Conservation (phyloP, 2,797 vertebrate species). For the Peromyscus aztecus region DNA sequence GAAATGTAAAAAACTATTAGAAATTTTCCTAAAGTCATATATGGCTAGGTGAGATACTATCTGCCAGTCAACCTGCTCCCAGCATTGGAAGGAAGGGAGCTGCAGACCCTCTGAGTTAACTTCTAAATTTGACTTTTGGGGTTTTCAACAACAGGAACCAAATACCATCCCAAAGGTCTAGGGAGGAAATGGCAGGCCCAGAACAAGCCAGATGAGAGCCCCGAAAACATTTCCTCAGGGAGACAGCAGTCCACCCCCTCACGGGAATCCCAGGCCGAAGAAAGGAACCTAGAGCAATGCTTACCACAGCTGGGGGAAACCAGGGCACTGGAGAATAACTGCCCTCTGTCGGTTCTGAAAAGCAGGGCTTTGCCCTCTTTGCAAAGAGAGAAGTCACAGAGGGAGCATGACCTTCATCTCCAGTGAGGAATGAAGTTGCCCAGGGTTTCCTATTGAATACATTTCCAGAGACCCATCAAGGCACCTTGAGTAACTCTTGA, state of each 20-base stretch:
- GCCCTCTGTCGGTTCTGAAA: not conserved
- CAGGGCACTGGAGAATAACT: not conserved
- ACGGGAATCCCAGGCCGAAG: not conserved
- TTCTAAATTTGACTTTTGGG: not conserved
- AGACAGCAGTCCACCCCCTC: not conserved
- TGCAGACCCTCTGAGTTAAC: not conserved
- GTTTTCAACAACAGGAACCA: not conserved
- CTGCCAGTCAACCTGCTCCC: not conserved
- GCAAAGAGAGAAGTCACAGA: not conserved
- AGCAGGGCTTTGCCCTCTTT: not conserved
- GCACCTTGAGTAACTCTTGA: not conserved
- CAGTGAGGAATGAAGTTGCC: not conserved
- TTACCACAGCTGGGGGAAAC: not conserved
- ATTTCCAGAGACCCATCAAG: not conserved
- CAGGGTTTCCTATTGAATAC: not conserved
- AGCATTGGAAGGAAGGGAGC: not conserved
- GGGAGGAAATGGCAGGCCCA: not conserved
- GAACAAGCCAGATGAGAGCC: not conserved
- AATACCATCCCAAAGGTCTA: not conserved
- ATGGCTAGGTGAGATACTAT: not conserved
- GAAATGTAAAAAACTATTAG: not conserved
- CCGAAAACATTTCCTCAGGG: not conserved
- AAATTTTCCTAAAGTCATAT: not conserved
- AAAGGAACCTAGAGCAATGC: too few relatives aligned
- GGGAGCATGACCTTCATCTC: not conserved